phyloP scores from a whole-genome alignment of 2,888 invertebrate species.

The Gisinianus flammeolus region DNA sequence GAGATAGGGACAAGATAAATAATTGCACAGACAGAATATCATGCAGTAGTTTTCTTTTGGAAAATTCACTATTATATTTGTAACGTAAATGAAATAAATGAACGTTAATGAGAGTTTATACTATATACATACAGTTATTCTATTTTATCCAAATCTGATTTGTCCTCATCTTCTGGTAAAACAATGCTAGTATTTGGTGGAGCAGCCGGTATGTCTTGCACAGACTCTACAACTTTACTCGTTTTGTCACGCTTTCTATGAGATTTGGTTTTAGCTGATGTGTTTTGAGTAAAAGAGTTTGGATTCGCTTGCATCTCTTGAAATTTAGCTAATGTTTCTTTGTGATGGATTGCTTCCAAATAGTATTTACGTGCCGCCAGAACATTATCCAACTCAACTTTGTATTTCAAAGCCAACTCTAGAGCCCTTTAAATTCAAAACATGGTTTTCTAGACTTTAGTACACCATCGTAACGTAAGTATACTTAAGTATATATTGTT shows the following conservation, averaged over 20 bases:
- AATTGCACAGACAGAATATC: too few relatives aligned
- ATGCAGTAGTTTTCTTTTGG: too few relatives aligned
- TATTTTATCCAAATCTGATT: slow-evolving; percentile 43
- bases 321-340: slow-evolving; percentile 40
- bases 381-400: slow-evolving; percentile 75
- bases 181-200: neutral
- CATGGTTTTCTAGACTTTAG: neutral
- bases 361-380: slow-evolving; percentile 36
- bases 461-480: neutral
- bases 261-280: slow-evolving; percentile 25
- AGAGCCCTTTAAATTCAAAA: slow-evolving; percentile 67
- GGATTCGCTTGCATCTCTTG: slow-evolving; percentile 29
- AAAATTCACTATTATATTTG: too few relatives aligned
- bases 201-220: slow-evolving; percentile 61
- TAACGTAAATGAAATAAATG: too few relatives aligned
- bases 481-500: neutral
- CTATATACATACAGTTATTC: slow-evolving; percentile 19
- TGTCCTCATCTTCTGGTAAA: slow-evolving; percentile 42
- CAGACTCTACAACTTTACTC: slow-evolving; percentile 64
- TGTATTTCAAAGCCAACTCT: slow-evolving; percentile 75
- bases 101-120: neutral
- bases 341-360: slow-evolving; percentile 37
- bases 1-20: too few relatives aligned
- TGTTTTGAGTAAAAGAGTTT: neutral
- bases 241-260: slow-evolving; percentile 60